phyloP scores from a whole-genome alignment of 2,888 invertebrate species.

The Volucella zonaria region DNA sequence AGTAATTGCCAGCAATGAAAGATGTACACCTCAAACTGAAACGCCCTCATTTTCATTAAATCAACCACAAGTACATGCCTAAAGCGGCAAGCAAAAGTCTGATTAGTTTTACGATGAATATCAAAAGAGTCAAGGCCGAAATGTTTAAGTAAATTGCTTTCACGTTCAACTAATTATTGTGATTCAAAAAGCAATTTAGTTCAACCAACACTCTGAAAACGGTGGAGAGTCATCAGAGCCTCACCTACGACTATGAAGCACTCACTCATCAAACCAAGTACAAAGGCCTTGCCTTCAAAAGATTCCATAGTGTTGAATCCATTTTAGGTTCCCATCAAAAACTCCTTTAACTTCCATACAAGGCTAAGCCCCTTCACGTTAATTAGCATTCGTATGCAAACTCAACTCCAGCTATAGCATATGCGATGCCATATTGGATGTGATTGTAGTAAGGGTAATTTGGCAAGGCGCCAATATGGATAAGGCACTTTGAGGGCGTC shows the following conservation, averaged over 20 bases:
- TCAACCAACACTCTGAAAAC: slow-evolving; percentile 20
- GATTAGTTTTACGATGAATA: slow-evolving; percentile 50
- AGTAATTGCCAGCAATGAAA: too few species aligned
- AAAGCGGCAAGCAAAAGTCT: slow-evolving; percentile 16
- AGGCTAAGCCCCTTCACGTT: slow-evolving; percentile 20
- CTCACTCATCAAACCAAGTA: not conserved
- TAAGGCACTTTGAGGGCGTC: slow-evolving; percentile 19
- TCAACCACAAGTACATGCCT: not conserved
- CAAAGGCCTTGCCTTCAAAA: not conserved
- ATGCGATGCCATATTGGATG: not conserved
- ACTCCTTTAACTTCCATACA: slow-evolving; percentile 18
- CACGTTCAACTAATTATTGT: slow-evolving; percentile 53
- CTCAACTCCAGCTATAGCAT: too few species aligned
- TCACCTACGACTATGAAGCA: not conserved
- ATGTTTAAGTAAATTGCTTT: slow-evolving; percentile 55
- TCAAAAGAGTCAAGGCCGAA: slow-evolving; percentile 51
- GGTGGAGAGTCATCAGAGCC: not conserved
- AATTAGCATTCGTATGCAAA: slow-evolving; percentile 36
- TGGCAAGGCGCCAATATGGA: slow-evolving; percentile 49
- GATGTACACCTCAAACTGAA: too few species aligned
- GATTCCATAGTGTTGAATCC: not conserved
- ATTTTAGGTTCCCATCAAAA: not conserved
- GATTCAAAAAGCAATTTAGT: slow-evolving; percentile 38
- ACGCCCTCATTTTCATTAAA: too few species aligned
- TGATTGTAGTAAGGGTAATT: slow-evolving; percentile 43